Evolutionary conservation across 2,113 vertebrate genomes (phyloP), one percentile per base, ranked within the genome.

Genomic region (Actenoides lindsayi): DNA sequence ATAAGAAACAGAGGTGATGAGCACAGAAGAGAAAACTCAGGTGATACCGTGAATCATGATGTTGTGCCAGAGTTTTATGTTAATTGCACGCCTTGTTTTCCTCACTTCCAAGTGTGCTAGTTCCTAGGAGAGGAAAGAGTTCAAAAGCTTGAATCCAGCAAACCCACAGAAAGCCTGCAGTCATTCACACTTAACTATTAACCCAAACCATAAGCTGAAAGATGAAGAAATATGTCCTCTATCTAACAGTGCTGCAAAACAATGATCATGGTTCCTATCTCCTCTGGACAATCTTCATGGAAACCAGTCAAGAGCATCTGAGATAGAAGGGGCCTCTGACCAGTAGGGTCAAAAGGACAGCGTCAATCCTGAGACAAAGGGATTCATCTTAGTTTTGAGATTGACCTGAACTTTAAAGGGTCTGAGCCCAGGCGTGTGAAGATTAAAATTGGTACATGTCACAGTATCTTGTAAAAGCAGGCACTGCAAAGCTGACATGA

Each of bases 31-130:
- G 56, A 93, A 95, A 94, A 59, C 16, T 42, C 60, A 84, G 27
- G 27, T 44, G 30, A 75, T 75, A 44, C 9, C 31, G 51, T 51
- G 62, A 90, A 78, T 82, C 17, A 9, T 44, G 76, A 84, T 16
- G 68, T 20, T 19, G 30, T 94, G 89, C 81, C 91, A 94, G 70
- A 89, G 92, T 84, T 93, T 89, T 82, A 91, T 87, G 87, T 87
- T 96, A 93, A 95, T 89, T 73, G 35, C 53, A 84, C 10, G 30
- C 23, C 39, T 89, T 94, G 42, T 94, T 96, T 96, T 84, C 65
- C 60, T 94, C 57, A 18, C 48, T 64, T 89, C 68, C 33, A n/a
- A 70, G 30, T 33, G 53, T 87, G 81, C 33, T 89, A 20, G 60
- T 10, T 89, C 91, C 84, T 96, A 65, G 44, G 62, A 89, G 83